Base-by-base conservation (phyloP, 2,113 vertebrate genomes). In the Tenebrosternarchus preto region DNA sequence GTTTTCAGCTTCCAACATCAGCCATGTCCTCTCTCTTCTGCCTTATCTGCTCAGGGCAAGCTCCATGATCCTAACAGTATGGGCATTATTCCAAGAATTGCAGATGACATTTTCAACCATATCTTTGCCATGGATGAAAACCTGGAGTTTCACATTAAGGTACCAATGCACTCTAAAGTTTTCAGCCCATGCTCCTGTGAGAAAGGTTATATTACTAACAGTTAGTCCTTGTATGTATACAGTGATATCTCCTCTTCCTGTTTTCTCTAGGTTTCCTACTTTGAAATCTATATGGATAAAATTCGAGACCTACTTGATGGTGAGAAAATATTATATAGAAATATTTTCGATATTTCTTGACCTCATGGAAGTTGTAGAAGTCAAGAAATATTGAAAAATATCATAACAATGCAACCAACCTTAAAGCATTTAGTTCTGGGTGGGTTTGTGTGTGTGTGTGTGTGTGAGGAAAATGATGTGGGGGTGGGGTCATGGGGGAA, bases 231-330 rank as follows among this genome's bases (percentile, higher is more conserved):
- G 17, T 56, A 57, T 66, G 24, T 25, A 36, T 31, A 31, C 17
- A 17, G 2, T 63, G 60, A 27, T 81, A 0, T 63, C 22, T 24
- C 16, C 0, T 2, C 0, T 5, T 33, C 5, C 64, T 69, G 53
- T 53, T 61, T 33, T 53, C 11, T 2, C 36, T 80, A 98, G 96
- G 96, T 97, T 73, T 98, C 96, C 80, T 98, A 98, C 88, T 97
- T 98, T 91, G 96, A 98, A 84, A 97, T 98, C 89, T 98, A 98
- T 87, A 92, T 98, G 95, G 96, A 98, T 86, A 98, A 98, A 93
- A 97, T 98, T 71, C 94, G 96, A 74, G 96, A 98, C 82, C 93
- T 98, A 73, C 90, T 97, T 77, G 96, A 97, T 80, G 95, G 96
- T 97, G 81, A 87, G 95, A 92, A n/a, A n/a, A n/a, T n/a, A n/a